Percentiles rank a stretch among this genome's conserved stretches.
phyloP scores from a whole-genome alignment of 1,140 invertebrate species.

The Philotrypesis tridentata region DNA sequence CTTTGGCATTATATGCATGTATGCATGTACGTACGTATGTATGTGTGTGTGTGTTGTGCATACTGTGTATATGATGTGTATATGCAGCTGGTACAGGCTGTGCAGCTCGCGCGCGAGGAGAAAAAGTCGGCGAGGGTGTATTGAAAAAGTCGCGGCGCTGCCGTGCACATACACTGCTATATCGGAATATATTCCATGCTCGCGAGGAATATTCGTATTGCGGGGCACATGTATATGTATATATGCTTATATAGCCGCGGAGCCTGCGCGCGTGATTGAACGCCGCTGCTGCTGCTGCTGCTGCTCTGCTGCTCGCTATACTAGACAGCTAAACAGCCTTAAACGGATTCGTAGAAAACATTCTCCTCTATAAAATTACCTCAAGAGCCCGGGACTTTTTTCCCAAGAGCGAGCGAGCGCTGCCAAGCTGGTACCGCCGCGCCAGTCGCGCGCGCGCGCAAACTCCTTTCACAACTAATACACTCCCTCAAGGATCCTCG shows the following conservation, averaged over 20 bases:
- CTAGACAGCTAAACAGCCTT: constrained; percentile 59
- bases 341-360: constrained; percentile 68
- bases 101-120: background rate
- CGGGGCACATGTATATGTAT: no score
- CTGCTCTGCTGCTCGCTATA: no score
- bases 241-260: no score
- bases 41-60: background rate
- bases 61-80: background rate
- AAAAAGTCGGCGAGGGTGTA: background rate
- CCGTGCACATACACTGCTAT: background rate
- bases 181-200: background rate
- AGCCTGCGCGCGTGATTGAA: constrained; percentile 51
- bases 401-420: background rate
- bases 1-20: background rate
- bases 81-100: background rate
- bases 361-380: constrained; percentile 65
- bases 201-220: background rate
- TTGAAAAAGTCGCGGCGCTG: background rate
- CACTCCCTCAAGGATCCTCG: constrained; percentile 1
- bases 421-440: background rate
- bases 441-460: background rate
- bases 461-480: constrained; percentile 25
- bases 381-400: constrained; percentile 39
- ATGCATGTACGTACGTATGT: background rate
- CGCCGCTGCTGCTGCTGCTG: background rate